These are phyloP conservation scores for Daphoenositta chrysoptera DNA, from an alignment of 2,113 vertebrate genomes.

Conservation along the genomic window DNA sequence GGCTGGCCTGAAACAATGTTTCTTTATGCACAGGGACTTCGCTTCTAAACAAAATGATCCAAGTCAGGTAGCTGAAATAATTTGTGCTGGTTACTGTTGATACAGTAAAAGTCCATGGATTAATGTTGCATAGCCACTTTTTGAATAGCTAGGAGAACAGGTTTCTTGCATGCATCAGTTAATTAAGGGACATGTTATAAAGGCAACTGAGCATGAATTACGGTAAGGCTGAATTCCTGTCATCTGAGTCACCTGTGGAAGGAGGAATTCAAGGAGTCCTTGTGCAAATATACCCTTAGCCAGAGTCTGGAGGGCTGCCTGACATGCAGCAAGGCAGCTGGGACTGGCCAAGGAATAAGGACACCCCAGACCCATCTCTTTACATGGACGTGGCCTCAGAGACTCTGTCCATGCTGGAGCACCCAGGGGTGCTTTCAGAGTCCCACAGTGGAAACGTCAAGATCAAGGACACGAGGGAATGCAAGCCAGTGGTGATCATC, in stretches of 20 bases:
- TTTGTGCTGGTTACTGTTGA: constrained; percentile 4
- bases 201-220: constrained; percentile 36
- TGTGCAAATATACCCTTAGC: background rate
- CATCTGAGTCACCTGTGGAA: background rate
- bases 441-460: background rate
- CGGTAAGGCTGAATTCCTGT: background rate
- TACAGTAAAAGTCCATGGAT: background rate
- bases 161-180: constrained; percentile 14
- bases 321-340: background rate
- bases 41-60: background rate
- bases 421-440: background rate
- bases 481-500: background rate
- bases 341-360: background rate
- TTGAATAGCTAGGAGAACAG: constrained; percentile 27
- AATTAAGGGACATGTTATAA: constrained; percentile 13
- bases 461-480: background rate
- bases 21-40: background rate
- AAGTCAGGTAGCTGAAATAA: background rate
- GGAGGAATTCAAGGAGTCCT: background rate
- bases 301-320: background rate
- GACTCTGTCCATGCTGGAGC: background rate
- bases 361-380: background rate
- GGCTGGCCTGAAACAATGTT: background rate
- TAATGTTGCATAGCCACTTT: constrained; percentile 4
- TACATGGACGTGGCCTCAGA: background rate